Percentiles rank a stretch among this genome's conserved stretches.
phyloP scores from a whole-genome alignment of 2,888 invertebrate species.

The Physocephala rufipes region DNA sequence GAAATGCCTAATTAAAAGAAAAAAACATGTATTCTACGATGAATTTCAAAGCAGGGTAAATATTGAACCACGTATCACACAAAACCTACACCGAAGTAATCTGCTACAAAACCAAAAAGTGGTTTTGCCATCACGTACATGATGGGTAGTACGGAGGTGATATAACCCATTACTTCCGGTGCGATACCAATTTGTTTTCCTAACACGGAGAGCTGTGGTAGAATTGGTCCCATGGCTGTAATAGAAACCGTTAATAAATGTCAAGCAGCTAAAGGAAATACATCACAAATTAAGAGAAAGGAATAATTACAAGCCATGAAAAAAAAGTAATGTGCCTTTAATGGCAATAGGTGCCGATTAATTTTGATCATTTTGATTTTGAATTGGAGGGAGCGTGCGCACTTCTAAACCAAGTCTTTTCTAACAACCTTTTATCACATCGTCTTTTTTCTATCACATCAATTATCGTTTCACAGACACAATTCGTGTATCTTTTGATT shows the following conservation, averaged over 20 bases:
- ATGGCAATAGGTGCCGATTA: constrained; percentile 76
- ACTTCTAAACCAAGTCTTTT: no score
- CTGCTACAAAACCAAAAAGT: constrained; percentile 77
- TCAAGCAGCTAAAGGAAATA: background rate
- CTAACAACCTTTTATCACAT: no score
- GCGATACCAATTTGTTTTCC: constrained; percentile 82
- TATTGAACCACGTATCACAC: background rate
- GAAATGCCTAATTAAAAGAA: constrained; percentile 59
- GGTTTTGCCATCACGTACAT: constrained; percentile 82
- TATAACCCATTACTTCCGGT: constrained; percentile 78
- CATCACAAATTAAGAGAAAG: background rate
- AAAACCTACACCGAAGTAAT: constrained; percentile 72
- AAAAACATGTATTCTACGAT: background rate
- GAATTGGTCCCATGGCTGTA: constrained; percentile 80
- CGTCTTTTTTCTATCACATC: no score
- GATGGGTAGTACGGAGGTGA: constrained; percentile 79
- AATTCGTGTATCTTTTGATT: no score
- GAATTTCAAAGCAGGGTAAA: background rate
- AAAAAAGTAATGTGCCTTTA: constrained; percentile 88
- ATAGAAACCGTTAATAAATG: background rate
- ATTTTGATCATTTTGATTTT: constrained; percentile 69
- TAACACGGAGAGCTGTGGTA: constrained; percentile 81
- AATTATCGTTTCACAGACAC: no score
- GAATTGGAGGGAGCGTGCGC: no score
- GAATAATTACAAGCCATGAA: constrained; percentile 81